Evolutionary conservation across 1,140 invertebrate species (phyloP).

Genomic region (Drosophila watanabei): DNA sequence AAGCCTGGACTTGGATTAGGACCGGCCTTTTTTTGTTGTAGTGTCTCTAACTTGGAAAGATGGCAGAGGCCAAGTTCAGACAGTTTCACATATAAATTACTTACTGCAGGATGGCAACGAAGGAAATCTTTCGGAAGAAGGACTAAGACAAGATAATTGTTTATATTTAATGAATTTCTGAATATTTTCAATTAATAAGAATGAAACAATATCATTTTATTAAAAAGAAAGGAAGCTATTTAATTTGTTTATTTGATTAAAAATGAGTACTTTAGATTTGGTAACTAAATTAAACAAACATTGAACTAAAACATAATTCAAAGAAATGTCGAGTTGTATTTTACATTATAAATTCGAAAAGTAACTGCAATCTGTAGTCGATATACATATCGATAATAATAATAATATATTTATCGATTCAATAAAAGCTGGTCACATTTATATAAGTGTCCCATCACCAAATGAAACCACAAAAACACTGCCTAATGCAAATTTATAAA

Average conservation of each 20-base stretch:
- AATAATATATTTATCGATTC: background rate
- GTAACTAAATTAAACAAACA: background rate
- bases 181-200: background rate
- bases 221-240: too few species aligned
- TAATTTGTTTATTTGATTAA: too few species aligned
- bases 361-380: background rate
- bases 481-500: too few species aligned
- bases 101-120: constrained; percentile 2
- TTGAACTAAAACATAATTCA: background rate
- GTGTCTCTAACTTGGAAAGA: constrained; percentile 12
- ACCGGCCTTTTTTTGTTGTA: background rate
- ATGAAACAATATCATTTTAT: too few species aligned
- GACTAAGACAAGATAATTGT: background rate
- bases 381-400: background rate
- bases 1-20: constrained; percentile 40
- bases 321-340: too few species aligned
- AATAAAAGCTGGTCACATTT: background rate
- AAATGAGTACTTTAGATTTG: too few species aligned
- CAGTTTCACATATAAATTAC: constrained; percentile 25
- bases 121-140: too few species aligned
- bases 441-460: background rate
- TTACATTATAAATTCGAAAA: background rate
- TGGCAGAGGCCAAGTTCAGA: constrained; percentile 9
- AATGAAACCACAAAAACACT: too few species aligned
- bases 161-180: background rate